Evolutionary conservation across 2,797 vertebrate species (phyloP).

Genomic region (Danio kyathit): DNA sequence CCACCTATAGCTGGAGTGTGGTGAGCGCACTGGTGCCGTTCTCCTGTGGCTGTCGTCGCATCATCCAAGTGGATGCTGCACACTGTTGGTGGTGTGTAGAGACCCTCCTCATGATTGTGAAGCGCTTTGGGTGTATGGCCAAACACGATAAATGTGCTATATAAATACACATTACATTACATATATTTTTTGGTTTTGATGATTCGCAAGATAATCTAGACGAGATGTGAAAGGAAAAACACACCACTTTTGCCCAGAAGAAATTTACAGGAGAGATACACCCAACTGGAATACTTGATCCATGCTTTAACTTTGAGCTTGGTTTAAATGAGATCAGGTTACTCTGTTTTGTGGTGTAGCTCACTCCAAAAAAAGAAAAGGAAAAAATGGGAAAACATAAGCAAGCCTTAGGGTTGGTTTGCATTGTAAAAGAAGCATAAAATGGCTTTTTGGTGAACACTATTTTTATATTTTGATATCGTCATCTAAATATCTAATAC

Average conservation of each 20-base stretch:
- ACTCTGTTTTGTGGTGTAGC: not conserved
- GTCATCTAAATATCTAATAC: too few species aligned
- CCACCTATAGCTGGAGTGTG: too few species aligned
- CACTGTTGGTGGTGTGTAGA: too few species aligned
- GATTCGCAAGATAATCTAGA: conserved; percentile 3
- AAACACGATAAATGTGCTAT: too few species aligned
- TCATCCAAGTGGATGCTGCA: too few species aligned
- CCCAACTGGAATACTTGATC: conserved; percentile 18
- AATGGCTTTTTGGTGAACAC: not conserved
- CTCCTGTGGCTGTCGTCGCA: too few species aligned
- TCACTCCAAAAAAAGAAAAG: too few species aligned
- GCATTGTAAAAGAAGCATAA: not conserved
- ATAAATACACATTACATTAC: too few species aligned
- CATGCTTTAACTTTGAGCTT: conserved; percentile 39
- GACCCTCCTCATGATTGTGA: too few species aligned
- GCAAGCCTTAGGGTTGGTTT: not conserved
- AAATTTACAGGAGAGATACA: not conserved
- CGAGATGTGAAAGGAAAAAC: conserved; percentile 33
- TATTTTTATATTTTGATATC: not conserved
- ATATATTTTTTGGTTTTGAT: not conserved
- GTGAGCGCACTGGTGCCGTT: too few species aligned
- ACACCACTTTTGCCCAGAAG: conserved; percentile 44
- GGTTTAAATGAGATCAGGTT: too few species aligned
- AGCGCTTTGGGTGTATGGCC: too few species aligned
- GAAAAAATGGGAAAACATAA: not conserved